A percentile compares a stretch with the other conserved stretches of the same genome.
phyloP scores from a whole-genome alignment of 2,888 invertebrate genomes.

The Microctonus aethiopoides region DNA sequence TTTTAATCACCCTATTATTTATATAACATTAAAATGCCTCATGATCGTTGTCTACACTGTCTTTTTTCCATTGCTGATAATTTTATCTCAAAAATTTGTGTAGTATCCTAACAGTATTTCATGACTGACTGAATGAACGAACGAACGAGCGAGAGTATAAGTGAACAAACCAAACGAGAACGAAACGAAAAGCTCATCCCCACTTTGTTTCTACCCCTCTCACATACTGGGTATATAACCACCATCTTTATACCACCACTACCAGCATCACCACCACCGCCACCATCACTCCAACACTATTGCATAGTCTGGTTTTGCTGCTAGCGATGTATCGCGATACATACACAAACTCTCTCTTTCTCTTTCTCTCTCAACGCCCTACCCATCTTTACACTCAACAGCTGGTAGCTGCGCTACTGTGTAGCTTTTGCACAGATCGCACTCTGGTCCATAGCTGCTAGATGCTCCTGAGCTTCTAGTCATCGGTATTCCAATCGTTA shows the following conservation, averaged over 20 bases:
- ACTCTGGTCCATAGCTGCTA: constrained; percentile 56
- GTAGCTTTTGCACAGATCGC: constrained; percentile 35
- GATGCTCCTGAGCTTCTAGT: constrained; percentile 47
- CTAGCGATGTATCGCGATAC: constrained; percentile 66
- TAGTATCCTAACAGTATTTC: neutral
- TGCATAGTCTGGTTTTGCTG: constrained; percentile 33
- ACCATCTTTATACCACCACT: constrained; percentile 40
- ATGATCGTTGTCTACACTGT: too few species aligned
- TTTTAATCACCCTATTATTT: too few species aligned
- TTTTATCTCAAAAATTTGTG: neutral
- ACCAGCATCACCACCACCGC: constrained; percentile 19
- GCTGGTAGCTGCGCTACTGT: constrained; percentile 39
- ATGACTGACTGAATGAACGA: neutral
- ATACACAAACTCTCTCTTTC: constrained; percentile 38
- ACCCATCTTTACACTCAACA: constrained; percentile 43
- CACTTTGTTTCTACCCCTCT: constrained; percentile 20
- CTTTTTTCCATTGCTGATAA: too few species aligned
- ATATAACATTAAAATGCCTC: too few species aligned
- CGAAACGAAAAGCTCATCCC: constrained; percentile 34
- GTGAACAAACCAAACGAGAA: neutral
- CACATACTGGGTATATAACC: constrained; percentile 34
- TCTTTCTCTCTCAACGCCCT: neutral
- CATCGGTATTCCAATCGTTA: constrained; percentile 33
- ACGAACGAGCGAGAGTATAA: neutral
- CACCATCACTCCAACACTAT: constrained; percentile 1